Base-by-base conservation (phyloP, 2,797 vertebrate species). In the Poeciliopsis turneri region DNA sequence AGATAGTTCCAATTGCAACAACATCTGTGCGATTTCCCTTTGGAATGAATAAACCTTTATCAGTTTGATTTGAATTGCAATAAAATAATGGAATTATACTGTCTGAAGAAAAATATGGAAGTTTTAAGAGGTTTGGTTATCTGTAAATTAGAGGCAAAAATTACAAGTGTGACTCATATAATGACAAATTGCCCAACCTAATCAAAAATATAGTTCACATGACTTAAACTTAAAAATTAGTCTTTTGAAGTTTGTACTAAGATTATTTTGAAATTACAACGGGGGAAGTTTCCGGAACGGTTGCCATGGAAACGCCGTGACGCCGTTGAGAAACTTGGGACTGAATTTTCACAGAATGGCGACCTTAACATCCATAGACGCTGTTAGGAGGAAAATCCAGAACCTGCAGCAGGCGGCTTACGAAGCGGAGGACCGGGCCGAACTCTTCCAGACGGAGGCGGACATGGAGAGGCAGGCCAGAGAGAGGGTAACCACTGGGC, bases 341-440 rank as follows among this genome's bases (percentile, higher is more conserved):
- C 8, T 0, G 46, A 59, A 8, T n/a, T 0, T 18, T 10, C 0
- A 0, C 15, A 75, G 13, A 25, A 96, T 97, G 96, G 94, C 96
- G 57, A 83, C 95, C 73, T 78, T 85, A 45, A 92, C 86, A 6
- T 96, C 96, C 10, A 90, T 97, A 71, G 96, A 97, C 8, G 88
- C 96, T 1, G 96, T 98, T 78, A 95, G 96, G 55, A 96, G 94
- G 86, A 98, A 97, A 84, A 97, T 98, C 72, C 95, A 96, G 87
- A 93, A 78, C 0, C 92, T 97, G 86, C 97, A 98, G 87, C 96
- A 96, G 77, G 94, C 91, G 79, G 96, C 95, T 25, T 95, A 96
- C 59, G 95, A 97, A 78, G 96, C 96, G 11, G 96, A 97, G 87
- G 95, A 97, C 43, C 94, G 95, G 3, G 96, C 95, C 43, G 95